A percentile compares a stretch with the other conserved stretches of the same genome.
phyloP scores from a whole-genome alignment of 2,797 vertebrate genomes.

The Decapterus maruadsi region DNA sequence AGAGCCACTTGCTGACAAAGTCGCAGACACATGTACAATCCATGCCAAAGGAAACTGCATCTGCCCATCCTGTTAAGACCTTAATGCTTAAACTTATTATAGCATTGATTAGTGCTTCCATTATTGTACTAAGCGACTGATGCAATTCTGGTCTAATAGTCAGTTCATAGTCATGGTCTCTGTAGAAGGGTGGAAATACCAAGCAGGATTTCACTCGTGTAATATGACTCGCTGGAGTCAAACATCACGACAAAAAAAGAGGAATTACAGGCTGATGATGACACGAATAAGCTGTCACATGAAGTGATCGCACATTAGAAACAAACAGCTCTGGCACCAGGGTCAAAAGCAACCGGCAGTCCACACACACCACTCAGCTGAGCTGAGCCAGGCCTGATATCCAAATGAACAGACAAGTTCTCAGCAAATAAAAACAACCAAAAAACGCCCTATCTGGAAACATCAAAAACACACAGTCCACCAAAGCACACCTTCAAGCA shows the following conservation, averaged over 20 bases:
- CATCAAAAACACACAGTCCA: slow-evolving; percentile 15
- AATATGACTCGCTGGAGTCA: slow-evolving; percentile 7
- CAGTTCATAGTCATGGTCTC: slow-evolving; percentile 16
- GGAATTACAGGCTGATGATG: background rate
- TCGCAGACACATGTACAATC: slow-evolving; percentile 10
- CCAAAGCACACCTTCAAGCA: background rate
- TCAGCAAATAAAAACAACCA: slow-evolving; percentile 33
- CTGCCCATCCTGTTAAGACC: slow-evolving; percentile 22
- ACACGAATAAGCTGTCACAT: slow-evolving; percentile 33
- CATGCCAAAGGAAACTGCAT: slow-evolving; percentile 21
- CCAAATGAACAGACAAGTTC: slow-evolving; percentile 62
- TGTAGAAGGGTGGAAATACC: background rate
- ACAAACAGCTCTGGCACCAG: slow-evolving; percentile 53
- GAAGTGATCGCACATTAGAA: slow-evolving; percentile 35
- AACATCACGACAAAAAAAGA: background rate
- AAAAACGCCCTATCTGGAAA: background rate
- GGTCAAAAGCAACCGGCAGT: slow-evolving; percentile 68
- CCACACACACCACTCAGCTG: slow-evolving; percentile 37
- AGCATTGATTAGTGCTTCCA: slow-evolving; percentile 12
- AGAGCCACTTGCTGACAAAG: slow-evolving; percentile 19
- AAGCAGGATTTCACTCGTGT: background rate
- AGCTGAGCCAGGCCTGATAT: slow-evolving; percentile 77
- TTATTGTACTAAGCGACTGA: slow-evolving; percentile 20
- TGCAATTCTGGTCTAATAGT: slow-evolving; percentile 22
- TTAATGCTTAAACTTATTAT: slow-evolving; percentile 17